A percentile compares a stretch with the other conserved stretches of the same genome.
These are phyloP conservation scores for Arctopsyche grandis DNA, from an alignment of 1,140 invertebrate genomes.

Conservation along the genomic window DNA sequence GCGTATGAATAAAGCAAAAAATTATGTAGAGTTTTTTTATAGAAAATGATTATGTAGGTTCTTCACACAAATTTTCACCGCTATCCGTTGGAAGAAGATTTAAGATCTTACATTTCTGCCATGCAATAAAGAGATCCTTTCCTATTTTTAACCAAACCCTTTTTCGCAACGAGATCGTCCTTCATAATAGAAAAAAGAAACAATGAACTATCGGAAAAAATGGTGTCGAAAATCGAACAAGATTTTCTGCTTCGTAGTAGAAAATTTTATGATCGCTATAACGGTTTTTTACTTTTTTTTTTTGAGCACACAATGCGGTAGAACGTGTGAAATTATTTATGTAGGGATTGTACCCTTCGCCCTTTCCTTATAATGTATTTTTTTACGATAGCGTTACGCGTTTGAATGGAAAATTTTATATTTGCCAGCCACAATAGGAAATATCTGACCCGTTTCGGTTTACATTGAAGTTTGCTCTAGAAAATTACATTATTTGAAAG, in stretches of 20 bases:
- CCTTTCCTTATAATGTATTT: background rate
- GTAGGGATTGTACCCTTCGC: background rate
- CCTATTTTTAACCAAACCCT: slow-evolving; percentile 11
- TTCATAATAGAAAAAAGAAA: slow-evolving; percentile 2
- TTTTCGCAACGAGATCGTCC: background rate
- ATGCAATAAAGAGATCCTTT: background rate
- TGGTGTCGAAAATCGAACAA: slow-evolving; percentile 15
- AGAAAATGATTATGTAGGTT: slow-evolving; percentile 10
- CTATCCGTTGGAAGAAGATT: background rate
- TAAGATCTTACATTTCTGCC: background rate
- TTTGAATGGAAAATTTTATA: no score
- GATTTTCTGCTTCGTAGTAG: background rate
- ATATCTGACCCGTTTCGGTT: no score
- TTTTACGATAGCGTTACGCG: background rate
- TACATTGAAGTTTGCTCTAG: no score
- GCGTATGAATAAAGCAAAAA: no score
- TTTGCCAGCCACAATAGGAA: no score
- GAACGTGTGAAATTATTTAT: background rate
- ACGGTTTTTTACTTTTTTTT: background rate
- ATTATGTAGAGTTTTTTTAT: background rate
- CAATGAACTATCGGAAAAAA: slow-evolving; percentile 2
- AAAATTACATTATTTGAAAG: no score
- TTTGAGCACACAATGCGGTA: background rate
- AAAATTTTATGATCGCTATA: slow-evolving; percentile 6
- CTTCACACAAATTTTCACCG: background rate